Base-by-base conservation (phyloP, 2,113 vertebrate genomes). In the Tylochromis polylepis region DNA sequence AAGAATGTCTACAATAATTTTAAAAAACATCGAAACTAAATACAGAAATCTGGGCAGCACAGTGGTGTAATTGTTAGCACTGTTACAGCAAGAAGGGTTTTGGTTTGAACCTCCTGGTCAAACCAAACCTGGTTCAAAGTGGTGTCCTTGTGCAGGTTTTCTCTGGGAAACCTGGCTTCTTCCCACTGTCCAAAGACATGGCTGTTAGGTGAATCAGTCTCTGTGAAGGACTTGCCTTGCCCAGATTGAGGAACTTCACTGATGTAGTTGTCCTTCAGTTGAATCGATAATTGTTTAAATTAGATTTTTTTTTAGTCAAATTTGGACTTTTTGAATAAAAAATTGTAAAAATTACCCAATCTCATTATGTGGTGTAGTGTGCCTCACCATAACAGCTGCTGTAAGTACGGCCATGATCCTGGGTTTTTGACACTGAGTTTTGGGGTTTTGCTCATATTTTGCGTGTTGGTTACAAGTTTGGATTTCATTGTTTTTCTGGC, bases 101-200 rank as follows among this genome's bases (percentile, higher is more conserved):
- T 77, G 18, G 11, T n/a, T 5, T 77, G 16, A 77, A 51, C 4
- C 6, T 0, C 43, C 0, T 20, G 3, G 24, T 20, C 38, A 24
- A 14, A 67, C n/a, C n/a, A n/a, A n/a, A n/a, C n/a, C n/a, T n/a
- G n/a, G 10, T 51, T 75, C 4, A 31, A 16, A 75, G 3, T 72
- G 67, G 41, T 27, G 11, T 75, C 15, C 11, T 7, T 18, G 16
- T 51, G 49, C 8, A 6, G 14, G 16, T 18, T 53, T 53, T 53
- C 51, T n/a, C 20, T 49, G 12, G 46, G 14, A 15, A 49, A 15
- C 14, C 46, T 49, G 14, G 14, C 46, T 49, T 16, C 43, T 46
- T 29, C 3, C 41, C 22, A 49, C 2, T 72, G 9, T 72, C 41
- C 22, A 72, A 18, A 72, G 1, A 72, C 2, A 18, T 46, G 41